phyloP scores from a whole-genome alignment of 2,113 vertebrate species.

The Oncorhynchus kisutch region DNA sequence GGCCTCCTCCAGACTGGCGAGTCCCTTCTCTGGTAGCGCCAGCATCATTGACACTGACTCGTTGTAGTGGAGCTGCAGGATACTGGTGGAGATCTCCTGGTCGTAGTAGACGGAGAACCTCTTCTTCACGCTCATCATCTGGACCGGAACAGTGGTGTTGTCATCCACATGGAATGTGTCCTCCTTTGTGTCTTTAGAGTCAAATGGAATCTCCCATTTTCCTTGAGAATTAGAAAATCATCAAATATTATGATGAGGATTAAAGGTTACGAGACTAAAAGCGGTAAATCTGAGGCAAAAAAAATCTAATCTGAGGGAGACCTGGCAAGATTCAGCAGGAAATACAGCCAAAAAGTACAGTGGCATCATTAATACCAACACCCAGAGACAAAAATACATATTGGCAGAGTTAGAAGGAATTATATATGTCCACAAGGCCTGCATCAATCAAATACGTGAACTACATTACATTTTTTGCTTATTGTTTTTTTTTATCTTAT shows the following conservation, averaged over 20 bases:
- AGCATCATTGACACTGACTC: slow-evolving; percentile 71
- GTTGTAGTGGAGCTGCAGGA: slow-evolving; percentile 76
- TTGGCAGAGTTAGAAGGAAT: too few relatives aligned
- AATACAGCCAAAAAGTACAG: too few relatives aligned
- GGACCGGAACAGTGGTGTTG: slow-evolving; percentile 63
- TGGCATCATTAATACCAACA: too few relatives aligned
- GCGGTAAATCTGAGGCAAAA: too few relatives aligned
- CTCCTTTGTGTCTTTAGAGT: slow-evolving; percentile 35
- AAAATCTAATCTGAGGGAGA: too few relatives aligned
- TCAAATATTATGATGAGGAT: not conserved
- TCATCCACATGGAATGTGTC: slow-evolving; percentile 58
- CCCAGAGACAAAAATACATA: too few relatives aligned
- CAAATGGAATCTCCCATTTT: slow-evolving; percentile 68
- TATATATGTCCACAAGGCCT: too few relatives aligned
- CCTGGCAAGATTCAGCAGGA: too few relatives aligned
- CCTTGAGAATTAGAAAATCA: slow-evolving; percentile 44
- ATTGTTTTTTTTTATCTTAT: too few relatives aligned
- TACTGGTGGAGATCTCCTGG: slow-evolving; percentile 62
- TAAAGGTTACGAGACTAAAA: too few relatives aligned
- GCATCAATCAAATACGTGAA: too few relatives aligned
- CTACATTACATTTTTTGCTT: too few relatives aligned
- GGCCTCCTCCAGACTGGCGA: slow-evolving; percentile 56
- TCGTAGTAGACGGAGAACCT: slow-evolving; percentile 62
- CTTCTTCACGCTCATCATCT: slow-evolving; percentile 69
- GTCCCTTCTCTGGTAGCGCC: slow-evolving; percentile 56